A percentile compares a stretch with the other conserved stretches of the same genome.
phyloP scores from a whole-genome alignment of 2,888 invertebrate species.

The Eupithecia centaureata region DNA sequence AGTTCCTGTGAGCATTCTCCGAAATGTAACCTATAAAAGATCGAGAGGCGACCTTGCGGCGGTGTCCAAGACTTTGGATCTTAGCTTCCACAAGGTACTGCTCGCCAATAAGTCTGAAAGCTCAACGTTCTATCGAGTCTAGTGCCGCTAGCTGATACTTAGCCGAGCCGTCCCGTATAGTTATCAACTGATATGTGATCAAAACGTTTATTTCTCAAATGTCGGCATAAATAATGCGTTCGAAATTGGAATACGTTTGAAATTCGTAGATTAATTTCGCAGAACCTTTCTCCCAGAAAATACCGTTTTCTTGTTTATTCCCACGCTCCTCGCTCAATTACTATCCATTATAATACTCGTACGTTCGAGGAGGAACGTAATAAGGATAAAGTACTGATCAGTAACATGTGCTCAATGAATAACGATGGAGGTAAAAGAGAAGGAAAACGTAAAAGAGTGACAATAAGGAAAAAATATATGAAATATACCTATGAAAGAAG shows the following conservation, averaged over 20 bases:
- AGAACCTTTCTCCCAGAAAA: not conserved
- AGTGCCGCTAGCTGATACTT: no score
- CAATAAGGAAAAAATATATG: not conserved
- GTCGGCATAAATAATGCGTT: not conserved
- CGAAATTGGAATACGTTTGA: no score
- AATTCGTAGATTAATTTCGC: not conserved
- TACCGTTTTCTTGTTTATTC: not conserved
- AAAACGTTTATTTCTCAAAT: no score
- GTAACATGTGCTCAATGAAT: not conserved
- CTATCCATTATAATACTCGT: not conserved
- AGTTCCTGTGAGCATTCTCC: no score
- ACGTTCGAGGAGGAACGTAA: not conserved
- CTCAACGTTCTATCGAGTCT: no score
- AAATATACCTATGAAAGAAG: not conserved
- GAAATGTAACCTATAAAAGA: no score
- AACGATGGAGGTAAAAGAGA: not conserved
- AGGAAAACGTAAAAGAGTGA: not conserved
- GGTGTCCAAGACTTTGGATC: no score
- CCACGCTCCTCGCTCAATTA: constrained; percentile 3
- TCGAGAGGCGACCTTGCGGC: no score
- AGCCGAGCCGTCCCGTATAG: no score
- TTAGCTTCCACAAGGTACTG: no score
- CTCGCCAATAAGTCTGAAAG: no score
- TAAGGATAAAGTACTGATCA: not conserved
- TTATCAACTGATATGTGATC: no score